A percentile compares a stretch with the other conserved stretches of the same genome.
Evolutionary conservation across 1,140 invertebrate genomes (phyloP).

Genomic region (Pseudoatta argentina): DNA sequence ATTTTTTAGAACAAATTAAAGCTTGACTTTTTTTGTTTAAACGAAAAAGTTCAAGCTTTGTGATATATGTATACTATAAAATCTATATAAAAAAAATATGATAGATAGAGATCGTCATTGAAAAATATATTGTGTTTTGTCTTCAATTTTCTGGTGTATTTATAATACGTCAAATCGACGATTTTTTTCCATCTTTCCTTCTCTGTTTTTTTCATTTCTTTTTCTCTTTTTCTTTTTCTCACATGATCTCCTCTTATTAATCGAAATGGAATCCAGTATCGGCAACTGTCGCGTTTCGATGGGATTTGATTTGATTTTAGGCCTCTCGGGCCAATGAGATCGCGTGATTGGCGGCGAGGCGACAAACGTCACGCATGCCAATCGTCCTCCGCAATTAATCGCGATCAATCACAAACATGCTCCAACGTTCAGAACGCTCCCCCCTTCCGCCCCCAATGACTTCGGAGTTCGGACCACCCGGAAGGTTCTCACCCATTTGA

Average conservation of each 20-base stretch:
- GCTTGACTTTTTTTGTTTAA: neutral
- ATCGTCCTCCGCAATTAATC: constrained; percentile 21
- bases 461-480: neutral
- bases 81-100: too few species aligned
- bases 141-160: neutral
- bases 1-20: neutral
- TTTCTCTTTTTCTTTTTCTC: too few species aligned
- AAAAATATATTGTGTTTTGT: neutral
- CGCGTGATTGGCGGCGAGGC: too few species aligned
- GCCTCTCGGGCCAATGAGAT: neutral
- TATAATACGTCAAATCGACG: neutral
- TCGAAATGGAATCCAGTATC: neutral
- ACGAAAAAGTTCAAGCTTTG: too few species aligned
- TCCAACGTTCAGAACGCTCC: neutral
- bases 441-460: neutral
- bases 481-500: neutral
- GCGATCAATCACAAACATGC: constrained; percentile 3
- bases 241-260: neutral
- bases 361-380: constrained; percentile 28
- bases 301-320: constrained; percentile 6
- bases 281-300: neutral
- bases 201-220: too few species aligned
- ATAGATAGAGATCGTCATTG: too few species aligned
- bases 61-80: too few species aligned
- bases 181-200: neutral